These are phyloP conservation scores for Tryphoninae sp. DNA, from an alignment of 2,888 invertebrate genomes.

Conservation along the genomic window DNA sequence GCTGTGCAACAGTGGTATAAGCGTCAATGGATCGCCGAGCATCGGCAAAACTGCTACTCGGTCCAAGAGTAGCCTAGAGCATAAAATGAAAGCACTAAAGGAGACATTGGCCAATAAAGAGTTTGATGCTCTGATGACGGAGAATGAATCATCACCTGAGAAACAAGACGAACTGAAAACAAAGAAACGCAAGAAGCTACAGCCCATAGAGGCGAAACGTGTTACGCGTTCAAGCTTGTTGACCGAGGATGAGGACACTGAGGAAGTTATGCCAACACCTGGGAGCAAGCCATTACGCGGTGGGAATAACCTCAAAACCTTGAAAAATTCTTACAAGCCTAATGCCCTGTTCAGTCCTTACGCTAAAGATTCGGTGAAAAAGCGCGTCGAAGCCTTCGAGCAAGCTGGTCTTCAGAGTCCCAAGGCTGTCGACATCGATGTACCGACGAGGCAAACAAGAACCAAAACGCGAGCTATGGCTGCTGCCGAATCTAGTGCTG, in stretches of 20 bases:
- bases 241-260: slow-evolving; percentile 66
- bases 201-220: slow-evolving; percentile 49
- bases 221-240: slow-evolving; percentile 54
- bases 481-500: slow-evolving; percentile 71
- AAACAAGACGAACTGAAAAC: slow-evolving; percentile 54
- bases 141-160: slow-evolving; percentile 78
- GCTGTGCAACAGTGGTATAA: neutral
- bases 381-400: slow-evolving; percentile 85
- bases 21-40: slow-evolving; percentile 9
- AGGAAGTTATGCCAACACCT: slow-evolving; percentile 71
- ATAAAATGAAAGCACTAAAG: slow-evolving; percentile 59
- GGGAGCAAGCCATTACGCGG: slow-evolving; percentile 61
- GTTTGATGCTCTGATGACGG: slow-evolving; percentile 74
- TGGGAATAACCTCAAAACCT: slow-evolving; percentile 45
- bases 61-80: slow-evolving; percentile 45
- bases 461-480: slow-evolving; percentile 84
- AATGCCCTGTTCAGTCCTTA: slow-evolving; percentile 83
- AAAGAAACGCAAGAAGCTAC: slow-evolving; percentile 43
- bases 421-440: slow-evolving; percentile 66
- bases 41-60: slow-evolving; percentile 19
- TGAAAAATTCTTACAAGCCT: slow-evolving; percentile 76
- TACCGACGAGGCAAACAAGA: slow-evolving; percentile 82
- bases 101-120: slow-evolving; percentile 62
- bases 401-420: slow-evolving; percentile 81
- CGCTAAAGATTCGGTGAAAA: slow-evolving; percentile 84